phyloP scores from a whole-genome alignment of 2,888 invertebrate genomes.

The Melipona bicolor region DNA sequence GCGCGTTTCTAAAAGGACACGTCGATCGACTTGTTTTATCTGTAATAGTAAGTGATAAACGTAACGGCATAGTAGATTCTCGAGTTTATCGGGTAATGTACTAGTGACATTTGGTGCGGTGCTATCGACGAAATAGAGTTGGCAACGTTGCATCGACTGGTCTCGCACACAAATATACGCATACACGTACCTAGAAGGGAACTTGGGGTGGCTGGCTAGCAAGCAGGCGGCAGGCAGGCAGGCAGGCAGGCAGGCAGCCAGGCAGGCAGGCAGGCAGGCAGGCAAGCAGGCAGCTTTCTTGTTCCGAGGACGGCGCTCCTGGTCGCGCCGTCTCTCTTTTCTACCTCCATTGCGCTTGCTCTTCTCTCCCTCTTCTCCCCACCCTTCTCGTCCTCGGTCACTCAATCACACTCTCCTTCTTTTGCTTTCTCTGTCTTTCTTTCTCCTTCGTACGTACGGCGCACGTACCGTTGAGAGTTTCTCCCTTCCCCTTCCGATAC shows the following conservation, averaged over 20 bases:
- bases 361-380: constrained; percentile 59
- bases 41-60: constrained; percentile 32
- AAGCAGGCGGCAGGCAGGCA: constrained; percentile 66
- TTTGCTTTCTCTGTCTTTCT: constrained; percentile 63
- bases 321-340: constrained; percentile 74
- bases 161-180: constrained; percentile 69
- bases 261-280: constrained; percentile 70
- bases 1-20: constrained; percentile 12
- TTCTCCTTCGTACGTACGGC: constrained; percentile 49
- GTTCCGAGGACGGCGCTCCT: constrained; percentile 79
- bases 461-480: constrained; percentile 71
- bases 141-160: constrained; percentile 80
- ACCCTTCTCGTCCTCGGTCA: constrained; percentile 61
- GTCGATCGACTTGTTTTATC: constrained; percentile 26
- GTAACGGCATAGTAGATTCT: constrained; percentile 21
- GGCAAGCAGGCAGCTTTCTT: constrained; percentile 76
- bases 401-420: constrained; percentile 72
- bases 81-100: constrained; percentile 52
- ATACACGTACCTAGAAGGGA: constrained; percentile 72
- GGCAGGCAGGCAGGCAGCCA: constrained; percentile 69
- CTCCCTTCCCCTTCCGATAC: constrained; percentile 61
- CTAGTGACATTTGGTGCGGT: constrained; percentile 72
- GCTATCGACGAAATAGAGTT: constrained; percentile 72
- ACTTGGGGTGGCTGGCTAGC: constrained; percentile 76
- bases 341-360: constrained; percentile 74